These are phyloP conservation scores for Mugil cephalus DNA, from an alignment of 2,113 vertebrate genomes.

Conservation along the genomic window DNA sequence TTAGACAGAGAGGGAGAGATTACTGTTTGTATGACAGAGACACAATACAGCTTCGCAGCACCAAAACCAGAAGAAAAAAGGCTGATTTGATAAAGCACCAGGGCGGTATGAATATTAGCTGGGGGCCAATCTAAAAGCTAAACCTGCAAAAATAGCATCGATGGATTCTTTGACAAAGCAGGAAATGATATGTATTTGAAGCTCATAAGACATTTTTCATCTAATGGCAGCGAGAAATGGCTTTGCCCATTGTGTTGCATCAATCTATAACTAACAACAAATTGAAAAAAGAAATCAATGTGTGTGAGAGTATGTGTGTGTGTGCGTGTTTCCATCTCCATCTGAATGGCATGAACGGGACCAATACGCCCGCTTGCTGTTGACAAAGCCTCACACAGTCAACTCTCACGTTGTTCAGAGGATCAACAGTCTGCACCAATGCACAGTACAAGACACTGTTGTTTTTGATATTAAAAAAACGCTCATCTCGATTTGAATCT, in stretches of 20 bases:
- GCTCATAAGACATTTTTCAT: slow-evolving; percentile 15
- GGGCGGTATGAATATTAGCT: background rate
- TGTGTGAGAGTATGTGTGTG: background rate
- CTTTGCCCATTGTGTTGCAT: slow-evolving; percentile 19
- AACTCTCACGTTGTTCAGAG: slow-evolving; percentile 20
- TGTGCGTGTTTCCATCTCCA: background rate
- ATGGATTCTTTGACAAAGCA: background rate
- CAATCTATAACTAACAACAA: slow-evolving; percentile 27
- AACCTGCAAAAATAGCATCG: background rate
- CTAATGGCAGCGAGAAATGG: background rate
- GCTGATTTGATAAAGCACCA: slow-evolving; percentile 1
- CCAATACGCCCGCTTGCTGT: slow-evolving; percentile 1
- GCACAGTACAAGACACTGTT: too few relatives aligned
- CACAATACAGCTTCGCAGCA: background rate
- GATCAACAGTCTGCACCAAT: background rate
- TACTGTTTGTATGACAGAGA: background rate
- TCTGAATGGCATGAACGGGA: background rate
- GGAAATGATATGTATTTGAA: slow-evolving; percentile 8
- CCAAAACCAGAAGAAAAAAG: slow-evolving; percentile 15
- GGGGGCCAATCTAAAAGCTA: background rate
- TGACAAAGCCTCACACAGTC: background rate
- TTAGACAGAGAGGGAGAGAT: background rate
- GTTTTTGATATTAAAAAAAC: too few relatives aligned
- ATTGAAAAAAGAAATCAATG: slow-evolving; percentile 32
- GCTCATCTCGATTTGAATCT: too few relatives aligned